A percentile compares a stretch with the other conserved stretches of the same genome.
Evolutionary conservation across 2,113 vertebrate genomes (phyloP).

Genomic region (Etheostoma spectabile): DNA sequence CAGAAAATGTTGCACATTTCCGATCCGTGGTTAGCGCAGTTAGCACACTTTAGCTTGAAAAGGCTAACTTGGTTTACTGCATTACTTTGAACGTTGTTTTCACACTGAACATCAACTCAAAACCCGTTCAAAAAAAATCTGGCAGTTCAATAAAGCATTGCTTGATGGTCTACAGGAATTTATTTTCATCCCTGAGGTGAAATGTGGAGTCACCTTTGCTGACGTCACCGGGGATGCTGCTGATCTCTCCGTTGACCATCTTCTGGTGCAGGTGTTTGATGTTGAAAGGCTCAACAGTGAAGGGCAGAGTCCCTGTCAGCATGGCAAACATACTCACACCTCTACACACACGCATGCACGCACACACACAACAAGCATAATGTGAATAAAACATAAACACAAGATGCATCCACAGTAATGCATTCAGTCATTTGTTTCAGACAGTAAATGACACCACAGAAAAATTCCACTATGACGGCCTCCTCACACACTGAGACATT

Average conservation of each 20-base stretch:
- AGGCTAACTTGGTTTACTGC: no score
- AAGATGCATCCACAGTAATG: not conserved
- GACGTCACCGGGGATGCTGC: constrained; percentile 83
- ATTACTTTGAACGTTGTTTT: no score
- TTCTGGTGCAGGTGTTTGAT: constrained; percentile 90
- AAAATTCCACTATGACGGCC: not conserved
- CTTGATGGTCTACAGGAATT: no score
- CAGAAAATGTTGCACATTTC: no score
- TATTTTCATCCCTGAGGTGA: not conserved
- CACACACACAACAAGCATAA: not conserved
- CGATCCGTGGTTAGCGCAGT: no score
- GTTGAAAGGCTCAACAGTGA: constrained; percentile 88
- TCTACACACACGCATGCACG: constrained; percentile 67
- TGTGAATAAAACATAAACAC: constrained; percentile 16
- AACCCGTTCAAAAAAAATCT: no score
- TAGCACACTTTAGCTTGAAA: no score
- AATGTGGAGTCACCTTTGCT: constrained; percentile 82
- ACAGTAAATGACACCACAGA: not conserved
- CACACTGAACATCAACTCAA: no score
- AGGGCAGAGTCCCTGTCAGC: constrained; percentile 87
- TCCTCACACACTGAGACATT: not conserved
- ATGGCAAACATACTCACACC: constrained; percentile 89
- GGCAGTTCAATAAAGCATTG: no score
- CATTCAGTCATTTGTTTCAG: not conserved
- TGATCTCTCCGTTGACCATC: constrained; percentile 87